Conservation (phyloP, 37 sponge, comb jelly and placozoan genomes). For the Bolinopsis microptera region DNA sequence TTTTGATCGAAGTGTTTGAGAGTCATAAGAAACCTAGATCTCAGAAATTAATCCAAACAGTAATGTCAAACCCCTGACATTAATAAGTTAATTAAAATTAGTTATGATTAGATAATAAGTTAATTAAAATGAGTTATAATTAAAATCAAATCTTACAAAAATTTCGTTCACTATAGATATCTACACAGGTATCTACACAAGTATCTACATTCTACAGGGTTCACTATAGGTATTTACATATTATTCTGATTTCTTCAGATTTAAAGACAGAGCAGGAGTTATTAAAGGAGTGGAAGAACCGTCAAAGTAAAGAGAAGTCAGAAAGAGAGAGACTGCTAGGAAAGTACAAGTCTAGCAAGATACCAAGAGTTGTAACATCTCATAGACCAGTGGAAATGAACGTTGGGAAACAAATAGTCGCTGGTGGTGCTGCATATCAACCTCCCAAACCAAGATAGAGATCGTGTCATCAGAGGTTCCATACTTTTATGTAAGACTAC, state of each 20-base stretch:
- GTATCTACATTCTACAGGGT: no score
- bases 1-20: no score
- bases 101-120: no score
- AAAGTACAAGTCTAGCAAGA: neutral
- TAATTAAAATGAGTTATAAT: no score
- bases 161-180: neutral
- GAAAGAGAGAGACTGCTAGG: neutral
- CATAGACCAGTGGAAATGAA: neutral
- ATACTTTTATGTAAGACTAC: no score
- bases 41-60: no score
- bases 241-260: neutral
- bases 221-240: neutral
- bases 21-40: no score
- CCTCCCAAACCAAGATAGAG: no score
- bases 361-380: neutral
- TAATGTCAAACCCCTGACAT: no score
- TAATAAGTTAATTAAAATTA: no score
- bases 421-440: neutral
- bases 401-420: neutral
- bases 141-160: no score
- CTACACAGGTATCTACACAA: neutral
- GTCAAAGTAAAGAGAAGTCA: neutral
- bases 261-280: neutral
- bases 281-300: neutral
- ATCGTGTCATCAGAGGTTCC: no score